A percentile compares a stretch with the other conserved stretches of the same genome.
Evolutionary conservation across 1,140 invertebrate species (phyloP).

Genomic region (Camponotus floridanus): DNA sequence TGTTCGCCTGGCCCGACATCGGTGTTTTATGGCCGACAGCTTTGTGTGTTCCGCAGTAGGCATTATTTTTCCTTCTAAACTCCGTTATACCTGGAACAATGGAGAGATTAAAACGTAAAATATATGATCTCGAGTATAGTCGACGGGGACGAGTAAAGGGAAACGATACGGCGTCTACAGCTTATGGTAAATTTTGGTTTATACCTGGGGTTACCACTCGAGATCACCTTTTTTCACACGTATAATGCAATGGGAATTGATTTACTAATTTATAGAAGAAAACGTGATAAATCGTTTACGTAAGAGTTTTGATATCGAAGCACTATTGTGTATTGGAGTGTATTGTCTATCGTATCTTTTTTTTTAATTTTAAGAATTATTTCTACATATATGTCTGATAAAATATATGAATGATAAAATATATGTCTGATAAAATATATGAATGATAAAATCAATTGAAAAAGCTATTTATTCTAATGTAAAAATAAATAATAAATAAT

Average conservation of each 20-base stretch:
- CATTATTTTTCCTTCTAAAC: constrained; percentile 85
- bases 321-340: background rate
- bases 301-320: background rate
- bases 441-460: constrained; percentile 20
- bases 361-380: constrained; percentile 20
- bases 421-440: too few species aligned
- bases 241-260: constrained; percentile 33
- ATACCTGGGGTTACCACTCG: constrained; percentile 61
- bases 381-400: background rate
- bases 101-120: constrained; percentile 86
- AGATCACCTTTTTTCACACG: constrained; percentile 39
- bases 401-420: constrained; percentile 21
- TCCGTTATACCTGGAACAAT: constrained; percentile 86
- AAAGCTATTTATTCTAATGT: constrained; percentile 21
- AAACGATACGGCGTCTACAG: constrained; percentile 48
- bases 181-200: constrained; percentile 71
- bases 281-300: background rate
- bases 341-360: background rate
- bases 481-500: constrained; percentile 1
- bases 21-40: constrained; percentile 84
- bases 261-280: constrained; percentile 33
- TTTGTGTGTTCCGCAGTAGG: constrained; percentile 85
- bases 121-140: constrained; percentile 80
- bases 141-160: constrained; percentile 48
- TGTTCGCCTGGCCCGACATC: constrained; percentile 77